Evolutionary conservation across 1,140 invertebrate species (phyloP).

Genomic region (Eumeta japonica): DNA sequence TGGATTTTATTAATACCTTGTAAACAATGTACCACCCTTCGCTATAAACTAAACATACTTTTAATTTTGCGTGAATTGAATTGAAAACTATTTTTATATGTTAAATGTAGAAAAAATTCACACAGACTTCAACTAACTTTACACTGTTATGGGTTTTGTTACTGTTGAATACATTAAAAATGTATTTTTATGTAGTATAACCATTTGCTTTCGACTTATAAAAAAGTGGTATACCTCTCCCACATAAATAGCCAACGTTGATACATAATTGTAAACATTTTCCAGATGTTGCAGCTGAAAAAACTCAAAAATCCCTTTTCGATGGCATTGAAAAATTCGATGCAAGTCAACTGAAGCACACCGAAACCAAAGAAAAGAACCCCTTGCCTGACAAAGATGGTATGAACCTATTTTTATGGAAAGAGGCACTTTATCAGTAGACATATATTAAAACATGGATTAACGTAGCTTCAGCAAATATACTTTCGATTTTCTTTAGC

Average conservation of each 20-base stretch:
- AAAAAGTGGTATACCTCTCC: too few species aligned
- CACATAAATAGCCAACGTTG: too few species aligned
- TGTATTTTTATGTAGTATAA: too few species aligned
- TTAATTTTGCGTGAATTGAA: neutral
- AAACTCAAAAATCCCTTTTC: slow-evolving; percentile 80
- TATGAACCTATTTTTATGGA: slow-evolving; percentile 51
- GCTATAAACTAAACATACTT: neutral
- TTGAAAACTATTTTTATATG: neutral
- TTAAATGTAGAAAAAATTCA: neutral
- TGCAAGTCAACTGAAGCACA: slow-evolving; percentile 81
- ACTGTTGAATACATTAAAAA: too few species aligned
- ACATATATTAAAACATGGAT: too few species aligned
- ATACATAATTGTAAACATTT: slow-evolving; percentile 5
- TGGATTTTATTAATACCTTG: too few species aligned
- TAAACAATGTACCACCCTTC: too few species aligned
- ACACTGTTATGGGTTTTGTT: too few species aligned
- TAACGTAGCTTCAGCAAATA: too few species aligned
- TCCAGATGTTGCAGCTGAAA: slow-evolving; percentile 83
- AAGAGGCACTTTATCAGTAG: too few species aligned
- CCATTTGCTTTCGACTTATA: too few species aligned
- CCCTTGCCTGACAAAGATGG: slow-evolving; percentile 92
- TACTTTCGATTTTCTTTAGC: too few species aligned
- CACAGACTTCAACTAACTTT: neutral
- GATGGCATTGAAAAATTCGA: slow-evolving; percentile 85
- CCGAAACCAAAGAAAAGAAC: slow-evolving; percentile 91